Evolutionary conservation across 2,888 invertebrate genomes (phyloP).

Genomic region (Gonocerus acuteangulatus): DNA sequence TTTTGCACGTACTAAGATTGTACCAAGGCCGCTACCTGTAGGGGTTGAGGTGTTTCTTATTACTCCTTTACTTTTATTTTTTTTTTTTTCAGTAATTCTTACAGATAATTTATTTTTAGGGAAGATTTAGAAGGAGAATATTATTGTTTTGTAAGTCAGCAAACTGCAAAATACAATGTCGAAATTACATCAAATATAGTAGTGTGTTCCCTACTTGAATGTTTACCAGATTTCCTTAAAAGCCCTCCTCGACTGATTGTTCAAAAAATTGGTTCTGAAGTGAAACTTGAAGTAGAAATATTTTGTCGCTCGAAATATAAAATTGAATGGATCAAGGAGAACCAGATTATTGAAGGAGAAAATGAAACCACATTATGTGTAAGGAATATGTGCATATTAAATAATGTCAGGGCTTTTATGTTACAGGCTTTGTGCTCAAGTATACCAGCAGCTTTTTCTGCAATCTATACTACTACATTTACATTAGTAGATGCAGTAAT

Average conservation of each 20-base stretch:
- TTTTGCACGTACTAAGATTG: no score
- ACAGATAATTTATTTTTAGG: slow-evolving; percentile 30
- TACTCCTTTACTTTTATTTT: no score
- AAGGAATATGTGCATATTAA: no score
- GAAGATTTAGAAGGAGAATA: slow-evolving; percentile 38
- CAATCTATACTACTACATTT: no score
- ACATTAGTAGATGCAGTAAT: no score
- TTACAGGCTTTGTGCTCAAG: no score
- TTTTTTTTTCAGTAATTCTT: background rate
- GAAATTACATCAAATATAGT: slow-evolving; percentile 17
- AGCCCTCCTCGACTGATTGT: background rate
- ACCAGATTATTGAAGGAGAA: slow-evolving; percentile 16
- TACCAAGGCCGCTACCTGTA: no score
- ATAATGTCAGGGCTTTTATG: no score
- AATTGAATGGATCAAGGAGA: slow-evolving; percentile 15
- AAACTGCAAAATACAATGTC: slow-evolving; percentile 12
- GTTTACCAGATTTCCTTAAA: slow-evolving; percentile 6
- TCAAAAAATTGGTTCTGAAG: slow-evolving; percentile 13
- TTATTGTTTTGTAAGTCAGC: slow-evolving; percentile 37
- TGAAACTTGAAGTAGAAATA: slow-evolving; percentile 22
- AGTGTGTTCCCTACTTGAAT: slow-evolving; percentile 11
- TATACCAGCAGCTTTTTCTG: no score
- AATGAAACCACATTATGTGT: slow-evolving; percentile 2
- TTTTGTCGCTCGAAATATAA: slow-evolving; percentile 12
- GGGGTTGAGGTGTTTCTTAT: no score